Conservation (phyloP, 2,888 invertebrate species). For the Eupithecia vulgata region DNA sequence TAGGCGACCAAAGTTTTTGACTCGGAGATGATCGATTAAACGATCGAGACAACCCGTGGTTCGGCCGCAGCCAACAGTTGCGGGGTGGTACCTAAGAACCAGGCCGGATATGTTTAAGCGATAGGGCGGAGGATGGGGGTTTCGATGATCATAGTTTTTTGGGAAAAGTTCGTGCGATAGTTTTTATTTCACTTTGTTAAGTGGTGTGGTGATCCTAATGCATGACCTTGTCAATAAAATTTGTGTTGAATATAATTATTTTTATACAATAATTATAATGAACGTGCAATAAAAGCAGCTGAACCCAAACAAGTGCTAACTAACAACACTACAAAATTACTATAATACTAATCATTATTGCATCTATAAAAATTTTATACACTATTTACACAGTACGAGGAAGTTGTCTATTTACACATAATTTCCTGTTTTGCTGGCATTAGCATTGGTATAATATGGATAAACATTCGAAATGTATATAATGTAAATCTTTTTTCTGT, state of each 20-base stretch:
- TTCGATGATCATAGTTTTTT: conserved; percentile 11
- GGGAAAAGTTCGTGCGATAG: not conserved
- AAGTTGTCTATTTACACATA: not conserved
- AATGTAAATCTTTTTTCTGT: not conserved
- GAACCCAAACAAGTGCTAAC: not conserved
- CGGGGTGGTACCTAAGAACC: conserved; percentile 80
- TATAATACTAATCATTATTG: not conserved
- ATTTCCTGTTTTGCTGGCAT: not conserved
- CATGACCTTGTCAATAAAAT: not conserved
- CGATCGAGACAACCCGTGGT: conserved; percentile 77
- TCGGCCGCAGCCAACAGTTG: conserved; percentile 77
- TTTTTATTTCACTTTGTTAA: not conserved
- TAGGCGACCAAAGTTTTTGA: conserved; percentile 80
- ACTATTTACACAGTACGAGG: not conserved
- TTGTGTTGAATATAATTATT: not conserved
- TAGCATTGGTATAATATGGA: not conserved
- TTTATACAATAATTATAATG: not conserved
- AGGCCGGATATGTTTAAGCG: conserved; percentile 64
- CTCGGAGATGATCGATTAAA: conserved; percentile 75
- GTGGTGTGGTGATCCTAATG: not conserved
- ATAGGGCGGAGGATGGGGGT: conserved; percentile 18
- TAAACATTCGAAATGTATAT: not conserved
- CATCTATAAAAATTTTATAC: not conserved
- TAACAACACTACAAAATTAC: not conserved
- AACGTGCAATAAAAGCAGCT: not conserved